Conservation (phyloP, 53 echinoderm and acorn worm genomes). For the Astropecten irregularis region DNA sequence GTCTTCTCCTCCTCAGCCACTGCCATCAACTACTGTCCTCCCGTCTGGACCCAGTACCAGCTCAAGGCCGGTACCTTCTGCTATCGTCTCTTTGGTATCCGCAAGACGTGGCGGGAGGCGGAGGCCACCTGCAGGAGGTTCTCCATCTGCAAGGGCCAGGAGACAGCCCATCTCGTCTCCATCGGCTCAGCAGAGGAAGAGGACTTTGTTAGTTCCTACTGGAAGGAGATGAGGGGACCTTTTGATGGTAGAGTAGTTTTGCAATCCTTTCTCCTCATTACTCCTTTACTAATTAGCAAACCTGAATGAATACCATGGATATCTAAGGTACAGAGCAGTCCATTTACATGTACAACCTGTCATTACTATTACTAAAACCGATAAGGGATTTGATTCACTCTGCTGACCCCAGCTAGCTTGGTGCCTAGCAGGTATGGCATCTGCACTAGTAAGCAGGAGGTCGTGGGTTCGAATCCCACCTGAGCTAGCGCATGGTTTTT, state of each 20-base stretch:
- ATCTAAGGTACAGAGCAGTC: too few species aligned
- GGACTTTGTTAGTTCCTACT: constrained; percentile 74
- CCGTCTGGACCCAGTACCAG: constrained; percentile 85
- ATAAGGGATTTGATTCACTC: too few species aligned
- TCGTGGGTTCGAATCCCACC: too few species aligned
- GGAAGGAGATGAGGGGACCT: constrained; percentile 77
- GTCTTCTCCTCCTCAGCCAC: constrained; percentile 4
- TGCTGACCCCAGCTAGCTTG: too few species aligned
- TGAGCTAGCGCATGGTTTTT: too few species aligned
- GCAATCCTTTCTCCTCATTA: too few species aligned
- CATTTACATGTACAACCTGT: too few species aligned
- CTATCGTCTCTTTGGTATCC: constrained; percentile 80
- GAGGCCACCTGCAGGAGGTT: constrained; percentile 74
- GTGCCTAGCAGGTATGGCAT: too few species aligned
- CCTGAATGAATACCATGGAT: too few species aligned
- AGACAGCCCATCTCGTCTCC: constrained; percentile 81
- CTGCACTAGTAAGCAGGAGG: too few species aligned
- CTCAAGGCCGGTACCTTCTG: constrained; percentile 68
- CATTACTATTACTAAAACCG: too few species aligned
- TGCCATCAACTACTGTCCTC: constrained; percentile 83
- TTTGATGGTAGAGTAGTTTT: constrained; percentile 58
- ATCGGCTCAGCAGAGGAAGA: constrained; percentile 72
- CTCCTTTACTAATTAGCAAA: too few species aligned
- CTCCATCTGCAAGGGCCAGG: constrained; percentile 76
- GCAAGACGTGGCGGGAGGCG: constrained; percentile 74